phyloP scores from a whole-genome alignment of 2,797 vertebrate species.

The Gobio occitaniae region DNA sequence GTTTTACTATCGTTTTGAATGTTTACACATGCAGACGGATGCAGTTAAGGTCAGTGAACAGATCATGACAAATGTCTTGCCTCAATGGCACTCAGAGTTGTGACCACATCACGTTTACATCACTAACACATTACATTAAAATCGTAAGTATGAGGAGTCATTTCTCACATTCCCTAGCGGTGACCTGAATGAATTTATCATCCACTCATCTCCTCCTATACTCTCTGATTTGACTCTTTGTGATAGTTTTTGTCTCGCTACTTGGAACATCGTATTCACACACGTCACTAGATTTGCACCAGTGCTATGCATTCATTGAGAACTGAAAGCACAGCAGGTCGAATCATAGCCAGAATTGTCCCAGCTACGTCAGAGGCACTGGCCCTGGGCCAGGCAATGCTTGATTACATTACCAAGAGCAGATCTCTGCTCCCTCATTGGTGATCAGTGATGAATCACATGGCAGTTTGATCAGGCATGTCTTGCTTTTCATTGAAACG shows the following conservation, averaged over 20 bases:
- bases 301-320: neutral
- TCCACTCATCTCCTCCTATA: neutral
- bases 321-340: conserved; percentile 20
- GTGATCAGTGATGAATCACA: conserved; percentile 12
- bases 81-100: neutral
- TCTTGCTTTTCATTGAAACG: neutral
- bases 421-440: conserved; percentile 22
- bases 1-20: neutral
- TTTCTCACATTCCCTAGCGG: neutral
- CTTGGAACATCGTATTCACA: neutral
- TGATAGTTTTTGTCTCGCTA: neutral
- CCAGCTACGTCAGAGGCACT: conserved; percentile 17
- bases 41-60: neutral
- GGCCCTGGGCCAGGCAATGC: neutral
- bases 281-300: conserved; percentile 8
- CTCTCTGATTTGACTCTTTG: neutral
- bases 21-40: conserved; percentile 26
- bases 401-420: conserved; percentile 28
- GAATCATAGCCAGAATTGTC: conserved; percentile 23
- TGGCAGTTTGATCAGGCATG: conserved; percentile 15
- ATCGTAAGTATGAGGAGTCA: neutral
- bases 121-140: conserved; percentile 16
- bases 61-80: neutral
- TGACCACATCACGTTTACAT: conserved; percentile 18
- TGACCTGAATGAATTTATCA: neutral